Base-by-base conservation (phyloP, 2,888 invertebrate genomes). In the Pseudanteris insignis region DNA sequence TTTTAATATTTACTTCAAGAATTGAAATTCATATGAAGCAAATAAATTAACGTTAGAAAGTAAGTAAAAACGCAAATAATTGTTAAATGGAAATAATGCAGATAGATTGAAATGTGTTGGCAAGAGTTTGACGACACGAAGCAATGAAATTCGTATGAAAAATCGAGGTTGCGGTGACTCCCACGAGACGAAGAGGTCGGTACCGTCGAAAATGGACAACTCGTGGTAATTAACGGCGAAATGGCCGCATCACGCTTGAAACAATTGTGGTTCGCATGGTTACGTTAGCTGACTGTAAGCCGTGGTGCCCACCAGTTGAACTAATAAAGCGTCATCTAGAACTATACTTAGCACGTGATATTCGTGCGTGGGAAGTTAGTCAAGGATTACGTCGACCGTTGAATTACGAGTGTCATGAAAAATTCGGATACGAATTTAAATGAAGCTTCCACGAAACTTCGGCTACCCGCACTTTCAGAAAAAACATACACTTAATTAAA, bases 381-480 rank as follows among this genome's bases (percentile, higher is more conserved):
- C 75, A 74, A 75, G 72, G 77, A 71, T 69, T 67, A 44, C 44
- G 51, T 28, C 51, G 62, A 58, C 68, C 65, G 60, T 71, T 68
- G 62, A 64, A 67, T 74, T 72, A 69, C 69, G 50, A 13, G n/a
- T 15, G 37, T 58, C 58, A 15, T 34, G 46, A 61, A 54, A 54
- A 58, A 51, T 61, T 61, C 41, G 48, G 50, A 46, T 65, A 53
- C 48, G 38, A 61, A 53, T 48, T 10, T 37, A 30, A 18, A 18
- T 33, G 32, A 18, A 7, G 32, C 26, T 38, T 4, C 6, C n/a
- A 21, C 15, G 12, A n/a, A 9, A 18, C 6, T 37, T 32, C 25
- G 33, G 12, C n/a, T n/a, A n/a, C 25, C 30, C 9, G n/a, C 34
- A 11, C 21, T 25, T n/a, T n/a, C n/a, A n/a, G n/a, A n/a, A n/a